phyloP scores from a whole-genome alignment of 2,888 invertebrate species.

The Polyommatus icarus region DNA sequence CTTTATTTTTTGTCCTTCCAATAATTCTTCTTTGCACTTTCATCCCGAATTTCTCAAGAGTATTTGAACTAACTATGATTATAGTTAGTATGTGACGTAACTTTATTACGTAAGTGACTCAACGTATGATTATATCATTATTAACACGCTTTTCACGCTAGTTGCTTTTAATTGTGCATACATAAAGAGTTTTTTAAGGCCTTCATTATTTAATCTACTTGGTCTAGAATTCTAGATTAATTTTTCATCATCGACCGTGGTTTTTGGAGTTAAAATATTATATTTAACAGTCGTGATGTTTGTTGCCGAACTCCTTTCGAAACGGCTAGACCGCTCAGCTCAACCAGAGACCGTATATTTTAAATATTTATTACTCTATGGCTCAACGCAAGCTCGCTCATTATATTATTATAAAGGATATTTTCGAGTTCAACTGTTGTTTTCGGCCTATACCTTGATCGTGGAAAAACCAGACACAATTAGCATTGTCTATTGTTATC shows the following conservation, averaged over 20 bases:
- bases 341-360: too few relatives aligned
- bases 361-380: too few relatives aligned
- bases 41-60: constrained; percentile 41
- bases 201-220: neutral
- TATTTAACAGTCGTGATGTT: too few relatives aligned
- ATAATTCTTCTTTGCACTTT: neutral
- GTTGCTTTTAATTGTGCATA: constrained; percentile 37
- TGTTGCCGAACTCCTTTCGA: too few relatives aligned
- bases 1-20: too few relatives aligned
- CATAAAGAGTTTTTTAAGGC: neutral
- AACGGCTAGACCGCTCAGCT: too few relatives aligned
- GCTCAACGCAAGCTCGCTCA: too few relatives aligned
- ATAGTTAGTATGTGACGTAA: constrained; percentile 44
- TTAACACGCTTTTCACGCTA: constrained; percentile 19
- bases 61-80: constrained; percentile 39
- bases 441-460: too few relatives aligned
- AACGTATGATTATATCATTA: constrained; percentile 46
- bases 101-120: constrained; percentile 48
- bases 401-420: too few relatives aligned
- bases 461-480: too few relatives aligned
- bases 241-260: neutral
- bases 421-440: too few relatives aligned
- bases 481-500: too few relatives aligned
- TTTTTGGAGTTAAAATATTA: neutral
- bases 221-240: neutral